Evolutionary conservation across 1,140 invertebrate species (phyloP).

Genomic region (Drosophila malerkotliana): DNA sequence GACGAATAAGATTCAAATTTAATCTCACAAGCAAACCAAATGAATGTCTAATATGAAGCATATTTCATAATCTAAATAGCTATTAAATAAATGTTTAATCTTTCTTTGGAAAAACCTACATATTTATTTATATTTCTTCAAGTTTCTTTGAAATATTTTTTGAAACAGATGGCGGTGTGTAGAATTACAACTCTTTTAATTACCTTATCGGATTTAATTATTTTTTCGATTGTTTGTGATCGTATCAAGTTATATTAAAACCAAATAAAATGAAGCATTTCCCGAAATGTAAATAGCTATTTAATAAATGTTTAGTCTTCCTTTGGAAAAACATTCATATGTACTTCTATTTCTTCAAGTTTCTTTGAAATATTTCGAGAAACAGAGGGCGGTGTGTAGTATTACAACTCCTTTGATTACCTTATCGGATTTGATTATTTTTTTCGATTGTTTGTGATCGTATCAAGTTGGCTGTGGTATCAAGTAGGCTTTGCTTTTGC

Average conservation of each 20-base stretch:
- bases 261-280: background rate
- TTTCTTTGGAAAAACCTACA: background rate
- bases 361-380: background rate
- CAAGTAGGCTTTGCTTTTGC: background rate
- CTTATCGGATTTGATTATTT: background rate
- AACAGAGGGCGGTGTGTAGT: background rate
- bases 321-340: background rate
- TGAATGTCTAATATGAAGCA: background rate
- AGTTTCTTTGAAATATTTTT: background rate
- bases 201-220: background rate
- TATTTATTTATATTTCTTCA: background rate
- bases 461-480: background rate
- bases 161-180: background rate
- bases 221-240: background rate
- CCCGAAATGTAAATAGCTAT: background rate
- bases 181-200: background rate
- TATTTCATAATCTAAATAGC: background rate
- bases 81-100: background rate
- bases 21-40: background rate
- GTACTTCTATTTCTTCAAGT: background rate
- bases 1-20: background rate
- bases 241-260: background rate
- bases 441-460: background rate
- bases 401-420: background rate
- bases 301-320: background rate